These are phyloP conservation scores for Babyrousa celebensis DNA, from an alignment of 2,797 vertebrate species.

Conservation along the genomic window DNA sequence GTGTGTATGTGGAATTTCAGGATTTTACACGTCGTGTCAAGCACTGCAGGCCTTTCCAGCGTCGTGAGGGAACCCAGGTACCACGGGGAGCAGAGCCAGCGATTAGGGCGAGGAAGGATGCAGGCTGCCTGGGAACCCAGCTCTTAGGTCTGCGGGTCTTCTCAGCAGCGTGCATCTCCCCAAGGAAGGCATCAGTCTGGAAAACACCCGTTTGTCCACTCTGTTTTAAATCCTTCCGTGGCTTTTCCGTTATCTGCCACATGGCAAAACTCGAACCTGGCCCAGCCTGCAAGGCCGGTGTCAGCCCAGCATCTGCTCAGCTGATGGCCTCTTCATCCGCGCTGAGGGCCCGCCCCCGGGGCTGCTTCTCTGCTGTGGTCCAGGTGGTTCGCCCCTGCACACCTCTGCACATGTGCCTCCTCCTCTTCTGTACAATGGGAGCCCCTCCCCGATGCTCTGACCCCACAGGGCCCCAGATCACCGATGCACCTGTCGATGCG, in stretches of 20 bases:
- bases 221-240: background rate
- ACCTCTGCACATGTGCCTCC: background rate
- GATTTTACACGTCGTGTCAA: background rate
- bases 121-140: background rate
- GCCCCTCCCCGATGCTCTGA: background rate
- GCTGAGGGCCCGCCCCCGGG: background rate
- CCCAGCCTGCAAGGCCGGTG: background rate
- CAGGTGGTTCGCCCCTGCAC: rapidly evolving
- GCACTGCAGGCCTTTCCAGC: background rate
- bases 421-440: background rate
- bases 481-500: background rate
- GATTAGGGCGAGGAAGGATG: background rate
- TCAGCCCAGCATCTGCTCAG: background rate
- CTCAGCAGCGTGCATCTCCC: background rate
- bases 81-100: background rate
- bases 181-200: background rate
- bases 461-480: background rate
- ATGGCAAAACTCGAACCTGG: background rate
- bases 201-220: background rate
- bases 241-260: background rate
- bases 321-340: background rate
- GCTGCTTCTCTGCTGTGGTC: background rate
- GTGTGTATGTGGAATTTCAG: background rate
- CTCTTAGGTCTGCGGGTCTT: background rate
- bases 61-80: background rate